These are phyloP conservation scores for Vulpes ferrilata DNA, from an alignment of 2,113 vertebrate genomes.

Conservation along the genomic window DNA sequence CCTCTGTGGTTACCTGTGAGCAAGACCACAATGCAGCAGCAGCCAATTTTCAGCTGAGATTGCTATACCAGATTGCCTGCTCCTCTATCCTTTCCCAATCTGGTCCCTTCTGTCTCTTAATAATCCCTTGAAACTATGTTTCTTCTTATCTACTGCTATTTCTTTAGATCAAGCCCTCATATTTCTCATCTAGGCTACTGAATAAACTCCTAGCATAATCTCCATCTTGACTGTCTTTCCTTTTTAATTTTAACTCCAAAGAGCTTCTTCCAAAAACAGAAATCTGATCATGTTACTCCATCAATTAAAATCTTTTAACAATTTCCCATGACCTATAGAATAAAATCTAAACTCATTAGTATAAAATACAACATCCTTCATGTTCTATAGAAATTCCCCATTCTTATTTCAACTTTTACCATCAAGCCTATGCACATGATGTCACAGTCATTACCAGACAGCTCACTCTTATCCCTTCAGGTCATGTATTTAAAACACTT, in stretches of 20 bases:
- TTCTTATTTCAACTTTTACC: background rate
- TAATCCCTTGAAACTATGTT: background rate
- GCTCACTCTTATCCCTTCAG: background rate
- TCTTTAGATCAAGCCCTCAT: background rate
- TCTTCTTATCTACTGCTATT: background rate
- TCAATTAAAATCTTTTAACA: conserved; percentile 13
- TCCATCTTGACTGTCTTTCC: background rate
- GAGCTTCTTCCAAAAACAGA: background rate
- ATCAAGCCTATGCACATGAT: background rate
- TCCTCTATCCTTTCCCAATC: background rate
- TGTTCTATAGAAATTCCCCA: background rate
- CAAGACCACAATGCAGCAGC: background rate
- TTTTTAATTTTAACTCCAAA: background rate
- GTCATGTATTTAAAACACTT: background rate
- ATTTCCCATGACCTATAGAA: background rate
- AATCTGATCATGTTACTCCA: background rate
- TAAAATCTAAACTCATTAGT: background rate
- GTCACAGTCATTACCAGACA: background rate
- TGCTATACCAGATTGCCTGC: no score
- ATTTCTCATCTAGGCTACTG: background rate
- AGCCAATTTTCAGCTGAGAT: background rate
- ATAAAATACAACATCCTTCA: background rate
- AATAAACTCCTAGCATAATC: background rate
- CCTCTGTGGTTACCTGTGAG: background rate
- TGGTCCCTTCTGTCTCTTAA: background rate